phyloP scores from a whole-genome alignment of 2,888 invertebrate genomes.

The Agonum fuliginosum region DNA sequence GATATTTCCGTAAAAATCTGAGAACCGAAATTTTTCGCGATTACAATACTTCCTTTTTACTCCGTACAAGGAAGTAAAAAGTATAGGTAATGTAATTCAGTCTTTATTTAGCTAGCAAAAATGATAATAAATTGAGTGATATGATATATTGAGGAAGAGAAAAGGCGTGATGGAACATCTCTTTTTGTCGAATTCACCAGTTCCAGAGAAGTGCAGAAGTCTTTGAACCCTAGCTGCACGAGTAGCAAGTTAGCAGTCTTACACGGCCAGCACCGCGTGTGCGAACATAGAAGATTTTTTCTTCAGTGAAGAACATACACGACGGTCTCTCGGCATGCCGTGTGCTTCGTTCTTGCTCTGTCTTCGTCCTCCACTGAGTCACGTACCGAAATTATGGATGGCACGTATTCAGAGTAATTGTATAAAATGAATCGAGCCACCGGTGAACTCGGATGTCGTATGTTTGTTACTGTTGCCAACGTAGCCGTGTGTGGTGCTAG shows the following conservation, averaged over 20 bases:
- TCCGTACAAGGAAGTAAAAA: no score
- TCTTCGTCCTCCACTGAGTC: slow-evolving; percentile 10
- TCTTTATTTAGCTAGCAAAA: no score
- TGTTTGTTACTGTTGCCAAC: not conserved
- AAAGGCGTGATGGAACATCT: no score
- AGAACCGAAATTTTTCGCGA: no score
- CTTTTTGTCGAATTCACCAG: not conserved
- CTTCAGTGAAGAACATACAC: slow-evolving; percentile 20
- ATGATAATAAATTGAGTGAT: no score
- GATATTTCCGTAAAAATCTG: no score
- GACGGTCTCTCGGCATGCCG: slow-evolving; percentile 43
- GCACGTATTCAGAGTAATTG: slow-evolving; percentile 59
- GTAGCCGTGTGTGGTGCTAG: slow-evolving; percentile 1
- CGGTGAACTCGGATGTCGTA: not conserved
- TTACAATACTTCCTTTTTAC: no score
- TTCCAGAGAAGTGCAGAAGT: not conserved
- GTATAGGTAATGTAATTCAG: not conserved
- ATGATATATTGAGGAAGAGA: no score
- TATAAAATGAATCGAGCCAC: slow-evolving; percentile 52
- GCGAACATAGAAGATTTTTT: slow-evolving; percentile 34
- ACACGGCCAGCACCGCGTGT: slow-evolving; percentile 8
- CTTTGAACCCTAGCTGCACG: slow-evolving; percentile 8
- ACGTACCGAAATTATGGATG: slow-evolving; percentile 57
- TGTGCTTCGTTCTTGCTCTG: slow-evolving; percentile 10
- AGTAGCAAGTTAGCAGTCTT: slow-evolving; percentile 25